phyloP scores from a whole-genome alignment of 2,888 invertebrate species.

The Ophion obscuratus region DNA sequence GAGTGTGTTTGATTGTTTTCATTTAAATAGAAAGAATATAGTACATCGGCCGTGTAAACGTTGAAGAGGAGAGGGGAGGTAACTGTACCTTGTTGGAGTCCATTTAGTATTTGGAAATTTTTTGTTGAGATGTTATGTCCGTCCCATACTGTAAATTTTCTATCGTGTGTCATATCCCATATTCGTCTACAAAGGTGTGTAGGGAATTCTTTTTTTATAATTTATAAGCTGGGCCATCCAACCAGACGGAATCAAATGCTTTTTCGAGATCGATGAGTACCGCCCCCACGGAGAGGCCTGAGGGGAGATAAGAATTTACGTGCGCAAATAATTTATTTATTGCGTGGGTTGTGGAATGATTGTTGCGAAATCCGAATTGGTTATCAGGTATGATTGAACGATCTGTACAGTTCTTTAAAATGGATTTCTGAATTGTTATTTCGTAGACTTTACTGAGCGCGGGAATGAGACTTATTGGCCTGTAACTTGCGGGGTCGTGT shows the following conservation, averaged over 20 bases:
- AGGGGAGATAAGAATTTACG: background rate
- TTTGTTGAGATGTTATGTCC: background rate
- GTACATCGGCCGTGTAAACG: background rate
- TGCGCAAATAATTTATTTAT: conserved; percentile 50
- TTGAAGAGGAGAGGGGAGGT: background rate
- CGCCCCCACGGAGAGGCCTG: conserved; percentile 24
- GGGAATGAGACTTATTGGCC: conserved; percentile 60
- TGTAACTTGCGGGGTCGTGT: too few species aligned
- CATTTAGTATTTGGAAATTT: background rate
- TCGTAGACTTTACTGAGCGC: conserved; percentile 57
- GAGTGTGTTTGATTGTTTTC: background rate
- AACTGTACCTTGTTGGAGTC: background rate
- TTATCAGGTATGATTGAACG: conserved; percentile 45
- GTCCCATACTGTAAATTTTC: background rate
- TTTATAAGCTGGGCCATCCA: conserved; percentile 45
- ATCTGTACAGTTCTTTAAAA: background rate
- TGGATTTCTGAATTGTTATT: conserved; percentile 23
- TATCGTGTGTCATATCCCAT: background rate
- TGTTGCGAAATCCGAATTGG: conserved; percentile 59
- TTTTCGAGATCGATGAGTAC: conserved; percentile 52
- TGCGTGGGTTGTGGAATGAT: conserved; percentile 55
- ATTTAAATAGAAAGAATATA: background rate
- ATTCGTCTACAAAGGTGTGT: background rate
- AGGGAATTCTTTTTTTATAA: conserved; percentile 47
- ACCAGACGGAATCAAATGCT: conserved; percentile 60